These are phyloP conservation scores for Siniperca chuatsi DNA, from an alignment of 2,113 vertebrate species.

Conservation along the genomic window DNA sequence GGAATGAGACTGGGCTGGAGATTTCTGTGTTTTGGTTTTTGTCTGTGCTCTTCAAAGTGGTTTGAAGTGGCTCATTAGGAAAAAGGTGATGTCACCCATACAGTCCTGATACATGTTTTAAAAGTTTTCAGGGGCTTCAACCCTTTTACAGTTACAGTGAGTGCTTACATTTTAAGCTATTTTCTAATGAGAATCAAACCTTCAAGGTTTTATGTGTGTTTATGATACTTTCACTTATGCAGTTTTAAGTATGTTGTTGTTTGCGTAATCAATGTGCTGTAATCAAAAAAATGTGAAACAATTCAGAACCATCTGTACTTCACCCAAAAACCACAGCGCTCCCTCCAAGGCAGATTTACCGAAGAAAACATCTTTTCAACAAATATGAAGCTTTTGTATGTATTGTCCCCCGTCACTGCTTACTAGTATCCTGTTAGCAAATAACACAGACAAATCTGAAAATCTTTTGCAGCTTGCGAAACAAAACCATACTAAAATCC, in stretches of 20 bases:
- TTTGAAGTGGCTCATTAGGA: neutral
- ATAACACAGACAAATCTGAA: neutral
- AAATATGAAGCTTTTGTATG: constrained; percentile 8
- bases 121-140: neutral
- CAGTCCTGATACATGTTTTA: neutral
- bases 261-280: neutral
- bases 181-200: too few relatives aligned
- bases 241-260: neutral
- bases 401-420: neutral
- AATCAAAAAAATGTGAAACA: neutral
- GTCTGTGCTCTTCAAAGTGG: neutral
- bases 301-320: constrained; percentile 9
- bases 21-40: neutral
- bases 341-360: constrained; percentile 3
- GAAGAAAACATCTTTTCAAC: constrained; percentile 43
- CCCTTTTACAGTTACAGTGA: neutral
- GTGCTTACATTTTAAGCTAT: neutral
- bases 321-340: neutral
- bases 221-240: neutral
- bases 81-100: neutral
- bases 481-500: neutral
- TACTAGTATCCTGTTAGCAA: neutral
- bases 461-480: constrained; percentile 15
- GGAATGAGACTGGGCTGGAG: too few relatives aligned
- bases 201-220: neutral